Evolutionary conservation across 2,797 vertebrate genomes (phyloP).

Genomic region (Channallabes apus): DNA sequence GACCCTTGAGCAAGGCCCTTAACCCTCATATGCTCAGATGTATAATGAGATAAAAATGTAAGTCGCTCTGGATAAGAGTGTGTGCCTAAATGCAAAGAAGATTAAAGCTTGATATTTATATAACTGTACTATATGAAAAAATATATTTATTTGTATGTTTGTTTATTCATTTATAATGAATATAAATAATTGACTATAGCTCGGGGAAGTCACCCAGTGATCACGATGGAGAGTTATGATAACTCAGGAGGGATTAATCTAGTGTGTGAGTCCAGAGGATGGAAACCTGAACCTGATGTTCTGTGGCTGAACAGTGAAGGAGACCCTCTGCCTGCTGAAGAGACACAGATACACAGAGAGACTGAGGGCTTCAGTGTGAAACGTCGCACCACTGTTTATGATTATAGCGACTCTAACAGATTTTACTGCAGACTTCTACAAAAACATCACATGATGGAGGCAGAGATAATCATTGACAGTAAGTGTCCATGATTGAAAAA

Average conservation of each 20-base stretch:
- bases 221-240: too few relatives aligned
- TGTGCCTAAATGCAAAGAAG: too few relatives aligned
- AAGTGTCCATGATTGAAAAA: not conserved
- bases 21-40: too few relatives aligned
- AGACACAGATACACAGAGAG: slow-evolving; percentile 15
- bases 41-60: too few relatives aligned
- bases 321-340: slow-evolving; percentile 3
- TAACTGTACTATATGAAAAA: too few relatives aligned
- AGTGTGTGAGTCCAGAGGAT: slow-evolving; percentile 39
- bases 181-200: too few relatives aligned
- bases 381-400: slow-evolving; percentile 12
- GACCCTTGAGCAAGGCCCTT: too few relatives aligned
- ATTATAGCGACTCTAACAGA: slow-evolving; percentile 11
- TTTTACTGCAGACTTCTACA: slow-evolving; percentile 37
- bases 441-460: slow-evolving; percentile 20
- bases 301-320: slow-evolving; percentile 16
- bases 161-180: too few relatives aligned
- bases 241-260: not conserved
- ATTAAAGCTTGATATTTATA: too few relatives aligned
- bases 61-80: too few relatives aligned
- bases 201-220: too few relatives aligned
- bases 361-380: slow-evolving; percentile 11
- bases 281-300: slow-evolving; percentile 32
- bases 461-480: slow-evolving; percentile 22
- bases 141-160: too few relatives aligned